Percentiles rank a stretch among this genome's conserved stretches.
phyloP scores from a whole-genome alignment of 2,797 vertebrate genomes.

The Taeniopygia guttata region DNA sequence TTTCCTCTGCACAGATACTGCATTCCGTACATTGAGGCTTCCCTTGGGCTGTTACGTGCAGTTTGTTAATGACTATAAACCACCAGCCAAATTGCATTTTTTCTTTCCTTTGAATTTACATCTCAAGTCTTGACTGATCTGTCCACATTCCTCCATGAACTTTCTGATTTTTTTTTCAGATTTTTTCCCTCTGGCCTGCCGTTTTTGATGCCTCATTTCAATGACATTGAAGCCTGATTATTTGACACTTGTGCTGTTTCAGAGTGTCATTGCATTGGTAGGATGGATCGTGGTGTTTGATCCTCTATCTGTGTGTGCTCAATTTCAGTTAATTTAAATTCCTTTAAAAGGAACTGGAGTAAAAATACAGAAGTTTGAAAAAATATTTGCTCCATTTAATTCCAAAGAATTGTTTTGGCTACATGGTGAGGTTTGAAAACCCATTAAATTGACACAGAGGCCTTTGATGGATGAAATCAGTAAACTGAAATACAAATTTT shows the following conservation, averaged over 20 bases:
- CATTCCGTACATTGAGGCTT: background rate
- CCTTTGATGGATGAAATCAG: background rate
- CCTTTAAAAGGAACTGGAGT: background rate
- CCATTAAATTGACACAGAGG: background rate
- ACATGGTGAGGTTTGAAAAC: background rate
- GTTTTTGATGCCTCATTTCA: background rate
- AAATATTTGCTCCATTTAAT: background rate
- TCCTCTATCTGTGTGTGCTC: background rate
- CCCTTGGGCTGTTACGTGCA: background rate
- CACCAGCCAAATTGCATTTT: background rate
- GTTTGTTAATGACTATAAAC: background rate
- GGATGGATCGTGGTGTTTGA: background rate
- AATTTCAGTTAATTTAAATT: background rate
- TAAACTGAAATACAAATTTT: background rate
- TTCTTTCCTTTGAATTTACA: background rate
- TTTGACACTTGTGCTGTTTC: background rate
- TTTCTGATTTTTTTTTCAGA: background rate
- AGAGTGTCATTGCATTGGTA: background rate
- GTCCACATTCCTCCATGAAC: background rate
- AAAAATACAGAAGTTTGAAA: background rate
- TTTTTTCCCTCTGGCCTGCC: background rate
- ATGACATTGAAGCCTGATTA: background rate
- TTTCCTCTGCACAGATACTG: slow-evolving; percentile 24
- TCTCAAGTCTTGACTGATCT: background rate
- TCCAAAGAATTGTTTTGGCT: background rate